Evolutionary conservation across 2,797 vertebrate species (phyloP).

Genomic region (Semotilus atromaculatus): DNA sequence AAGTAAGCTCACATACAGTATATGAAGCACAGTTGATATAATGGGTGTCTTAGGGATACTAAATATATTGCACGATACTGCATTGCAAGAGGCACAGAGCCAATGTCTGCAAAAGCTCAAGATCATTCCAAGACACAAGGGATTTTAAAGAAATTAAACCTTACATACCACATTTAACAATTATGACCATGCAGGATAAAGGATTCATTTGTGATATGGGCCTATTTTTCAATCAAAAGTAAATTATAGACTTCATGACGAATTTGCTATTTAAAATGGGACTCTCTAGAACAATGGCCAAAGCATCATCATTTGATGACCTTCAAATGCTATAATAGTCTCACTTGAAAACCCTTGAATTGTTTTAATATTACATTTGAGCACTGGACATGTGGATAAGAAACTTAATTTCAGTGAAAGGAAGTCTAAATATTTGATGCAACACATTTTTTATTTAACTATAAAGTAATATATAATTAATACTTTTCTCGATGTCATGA

Average conservation of each 20-base stretch:
- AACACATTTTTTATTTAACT: constrained; percentile 37
- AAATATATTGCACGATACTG: constrained; percentile 5
- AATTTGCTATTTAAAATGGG: neutral
- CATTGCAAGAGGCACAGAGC: neutral
- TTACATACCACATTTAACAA: neutral
- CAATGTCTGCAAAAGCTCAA: constrained; percentile 16
- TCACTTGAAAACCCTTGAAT: neutral
- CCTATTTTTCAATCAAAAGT: neutral
- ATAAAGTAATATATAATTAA: constrained; percentile 19
- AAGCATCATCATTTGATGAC: neutral
- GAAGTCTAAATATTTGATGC: constrained; percentile 33
- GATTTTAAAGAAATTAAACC: neutral
- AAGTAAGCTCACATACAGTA: constrained; percentile 6
- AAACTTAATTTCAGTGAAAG: neutral
- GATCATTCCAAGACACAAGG: neutral
- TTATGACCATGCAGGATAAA: neutral
- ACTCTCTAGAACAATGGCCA: neutral
- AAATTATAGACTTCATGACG: neutral
- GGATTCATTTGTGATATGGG: neutral
- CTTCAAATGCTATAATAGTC: constrained; percentile 1
- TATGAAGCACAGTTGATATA: constrained; percentile 21
- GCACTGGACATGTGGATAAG: neutral
- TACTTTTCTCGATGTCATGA: neutral
- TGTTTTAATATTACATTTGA: constrained; percentile 17
- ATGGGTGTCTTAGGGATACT: constrained; percentile 24